A percentile compares a stretch with the other conserved stretches of the same genome.
These are phyloP conservation scores for Arvicanthis niloticus DNA, from an alignment of 2,113 vertebrate genomes.

Conservation along the genomic window DNA sequence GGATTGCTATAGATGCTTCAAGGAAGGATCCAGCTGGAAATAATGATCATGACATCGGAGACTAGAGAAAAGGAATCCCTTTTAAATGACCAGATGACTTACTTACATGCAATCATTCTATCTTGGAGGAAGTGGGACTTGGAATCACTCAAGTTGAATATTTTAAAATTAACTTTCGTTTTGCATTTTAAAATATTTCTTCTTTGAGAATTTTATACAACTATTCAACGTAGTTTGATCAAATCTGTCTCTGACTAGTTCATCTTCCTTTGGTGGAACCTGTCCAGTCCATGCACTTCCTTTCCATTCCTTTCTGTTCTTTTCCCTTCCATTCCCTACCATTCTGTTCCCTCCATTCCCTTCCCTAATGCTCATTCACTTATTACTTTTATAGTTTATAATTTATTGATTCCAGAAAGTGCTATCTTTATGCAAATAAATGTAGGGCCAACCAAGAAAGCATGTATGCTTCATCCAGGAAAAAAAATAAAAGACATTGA, in stretches of 20 bases:
- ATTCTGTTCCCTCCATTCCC: neutral
- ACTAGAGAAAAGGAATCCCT: neutral
- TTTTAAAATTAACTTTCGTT: neutral
- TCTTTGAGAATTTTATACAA: neutral
- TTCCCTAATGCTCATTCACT: neutral
- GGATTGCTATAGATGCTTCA: neutral
- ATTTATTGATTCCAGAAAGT: neutral
- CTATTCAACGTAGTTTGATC: neutral
- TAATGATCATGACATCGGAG: neutral
- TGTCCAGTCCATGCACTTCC: neutral
- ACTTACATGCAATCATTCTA: neutral
- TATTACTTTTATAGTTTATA: neutral
- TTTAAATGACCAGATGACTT: neutral
- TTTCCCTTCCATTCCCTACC: no score
- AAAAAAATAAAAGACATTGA: neutral
- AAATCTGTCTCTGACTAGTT: neutral
- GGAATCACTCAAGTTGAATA: neutral
- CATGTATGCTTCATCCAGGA: neutral
- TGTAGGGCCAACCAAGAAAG: neutral
- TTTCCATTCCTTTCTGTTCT: no score
- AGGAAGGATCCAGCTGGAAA: neutral
- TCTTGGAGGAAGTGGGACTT: neutral
- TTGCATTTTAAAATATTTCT: neutral
- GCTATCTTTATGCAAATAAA: neutral
- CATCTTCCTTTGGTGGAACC: neutral